Base-by-base conservation (phyloP, 2,888 invertebrate genomes). In the Andrena haemorrhoa region DNA sequence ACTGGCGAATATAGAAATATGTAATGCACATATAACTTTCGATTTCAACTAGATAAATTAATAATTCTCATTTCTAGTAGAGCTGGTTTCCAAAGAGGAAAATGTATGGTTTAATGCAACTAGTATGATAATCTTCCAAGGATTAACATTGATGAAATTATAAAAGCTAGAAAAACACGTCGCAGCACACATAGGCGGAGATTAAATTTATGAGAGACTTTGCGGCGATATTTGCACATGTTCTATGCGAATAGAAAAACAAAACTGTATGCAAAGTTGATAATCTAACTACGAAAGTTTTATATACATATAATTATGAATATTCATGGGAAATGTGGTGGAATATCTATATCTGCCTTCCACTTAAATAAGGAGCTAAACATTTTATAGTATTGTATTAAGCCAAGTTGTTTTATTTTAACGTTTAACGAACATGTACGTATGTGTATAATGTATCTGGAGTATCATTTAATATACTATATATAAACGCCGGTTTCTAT, bases 1-100 rank as follows among this genome's bases (percentile, higher is more conserved):
- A 56, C 51, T 70, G 66, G 41, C 77, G 61, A 79, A 82, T 87
- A 61, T 79, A 82, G 56, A 64, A 72, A 81, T 71, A 82, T 75
- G 56, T 85, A 85, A 68, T 78, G 49, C 78, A 73, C 68, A 83
- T 83, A 77, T 83, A 82, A 81, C 66, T 79, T 86, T 75, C 84
- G 74, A 83, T 75, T 90, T 89, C 85, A 89, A 87, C 69, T 87
- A 89, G 88, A 80, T 77, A 75, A 86, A 86, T 82, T 31, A 70
- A 71, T 86, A 79, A 83, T 83, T 82, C 80, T 81, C 71, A 71
- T 76, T 83, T 85, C 61, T 60, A 78, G 47, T 76, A 80, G 74
- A 35, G 41, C 61, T 85, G 76, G 64, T 83, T 79, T 85, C 70
- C 72, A 72, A 58, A 56, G 58, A 60, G 16, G 33, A 64, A 75